Conservation (phyloP, 2,113 vertebrate genomes). For the Ceyx margarethae region DNA sequence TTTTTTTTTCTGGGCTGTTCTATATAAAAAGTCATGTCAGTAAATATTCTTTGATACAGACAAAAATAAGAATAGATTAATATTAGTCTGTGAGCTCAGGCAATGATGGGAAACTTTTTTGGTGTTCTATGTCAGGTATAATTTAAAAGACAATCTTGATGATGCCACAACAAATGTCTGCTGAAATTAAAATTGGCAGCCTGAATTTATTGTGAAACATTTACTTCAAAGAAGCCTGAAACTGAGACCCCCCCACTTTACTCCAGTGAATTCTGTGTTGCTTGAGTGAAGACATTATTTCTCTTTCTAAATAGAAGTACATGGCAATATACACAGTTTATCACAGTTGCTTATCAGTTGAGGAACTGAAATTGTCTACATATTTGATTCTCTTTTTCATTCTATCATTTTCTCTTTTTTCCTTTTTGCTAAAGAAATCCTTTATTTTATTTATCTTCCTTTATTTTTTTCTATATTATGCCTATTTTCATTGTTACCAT, state of each 20-base stretch:
- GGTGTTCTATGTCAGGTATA: neutral
- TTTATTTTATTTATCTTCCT: neutral
- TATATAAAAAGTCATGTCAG: neutral
- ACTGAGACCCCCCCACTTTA: neutral
- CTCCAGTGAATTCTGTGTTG: neutral
- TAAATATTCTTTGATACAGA: neutral
- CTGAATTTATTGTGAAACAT: neutral
- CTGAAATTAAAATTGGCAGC: neutral
- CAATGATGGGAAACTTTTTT: neutral
- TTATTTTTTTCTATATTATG: neutral
- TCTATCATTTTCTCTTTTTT: neutral
- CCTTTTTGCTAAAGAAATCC: neutral
- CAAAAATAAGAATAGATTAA: neutral
- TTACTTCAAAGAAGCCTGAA: neutral
- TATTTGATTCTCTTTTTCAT: neutral
- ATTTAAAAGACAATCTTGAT: neutral
- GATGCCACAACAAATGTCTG: neutral
- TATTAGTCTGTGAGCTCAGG: neutral
- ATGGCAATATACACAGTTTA: neutral
- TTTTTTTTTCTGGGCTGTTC: neutral
- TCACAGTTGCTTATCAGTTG: neutral
- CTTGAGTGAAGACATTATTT: neutral
- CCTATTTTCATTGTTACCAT: neutral
- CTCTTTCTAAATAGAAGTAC: neutral
- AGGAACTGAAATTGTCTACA: neutral